These are phyloP conservation scores for Enhydra lutris DNA, from an alignment of 2,113 vertebrate genomes.

Conservation along the genomic window DNA sequence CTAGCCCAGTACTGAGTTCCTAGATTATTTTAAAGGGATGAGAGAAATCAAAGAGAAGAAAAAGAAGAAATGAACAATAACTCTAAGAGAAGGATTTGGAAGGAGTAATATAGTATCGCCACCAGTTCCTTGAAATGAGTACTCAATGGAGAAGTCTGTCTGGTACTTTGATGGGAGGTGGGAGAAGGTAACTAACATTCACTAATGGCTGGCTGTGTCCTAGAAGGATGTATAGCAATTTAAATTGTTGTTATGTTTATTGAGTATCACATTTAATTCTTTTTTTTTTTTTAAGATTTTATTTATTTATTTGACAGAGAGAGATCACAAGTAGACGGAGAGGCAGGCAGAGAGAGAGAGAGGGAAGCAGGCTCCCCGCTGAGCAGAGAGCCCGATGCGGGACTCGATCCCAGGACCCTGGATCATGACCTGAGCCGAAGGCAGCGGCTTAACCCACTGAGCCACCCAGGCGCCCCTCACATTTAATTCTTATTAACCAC, in stretches of 20 bases:
- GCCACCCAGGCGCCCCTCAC: too few species aligned
- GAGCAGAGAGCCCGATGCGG: too few species aligned
- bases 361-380: too few species aligned
- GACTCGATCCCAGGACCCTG: too few species aligned
- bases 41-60: not conserved
- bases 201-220: too few species aligned
- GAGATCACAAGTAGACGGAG: too few species aligned
- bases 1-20: not conserved
- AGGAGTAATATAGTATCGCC: not conserved
- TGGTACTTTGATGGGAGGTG: accelerated
- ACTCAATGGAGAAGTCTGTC: not conserved
- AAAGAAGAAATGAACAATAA: not conserved
- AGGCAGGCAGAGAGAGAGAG: too few species aligned
- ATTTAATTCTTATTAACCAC: not conserved
- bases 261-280: not conserved
- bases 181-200: not conserved
- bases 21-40: not conserved
- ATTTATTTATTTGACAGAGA: too few species aligned
- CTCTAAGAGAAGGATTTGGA: not conserved
- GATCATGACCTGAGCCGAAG: too few species aligned
- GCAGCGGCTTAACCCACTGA: too few species aligned
- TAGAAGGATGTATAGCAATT: not conserved
- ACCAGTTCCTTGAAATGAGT: not conserved
- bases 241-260: not conserved
- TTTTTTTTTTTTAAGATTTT: too few species aligned